Evolutionary conservation across 2,113 vertebrate species (phyloP).

Genomic region (Athene cunicularia): DNA sequence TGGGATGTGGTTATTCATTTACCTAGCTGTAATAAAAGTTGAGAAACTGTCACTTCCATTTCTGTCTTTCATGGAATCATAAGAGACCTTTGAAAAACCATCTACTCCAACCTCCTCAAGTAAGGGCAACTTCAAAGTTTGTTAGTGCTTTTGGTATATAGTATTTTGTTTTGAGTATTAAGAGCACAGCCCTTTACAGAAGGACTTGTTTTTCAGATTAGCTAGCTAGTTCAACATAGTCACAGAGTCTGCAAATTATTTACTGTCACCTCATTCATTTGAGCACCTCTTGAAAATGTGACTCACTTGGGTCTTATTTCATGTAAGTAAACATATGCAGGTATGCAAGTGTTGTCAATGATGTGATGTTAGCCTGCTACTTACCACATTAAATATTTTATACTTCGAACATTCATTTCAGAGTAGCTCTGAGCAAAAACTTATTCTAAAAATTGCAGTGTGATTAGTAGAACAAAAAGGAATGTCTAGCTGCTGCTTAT

Average conservation of each 20-base stretch:
- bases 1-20: slow-evolving; percentile 30
- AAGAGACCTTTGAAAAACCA: neutral
- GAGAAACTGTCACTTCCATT: slow-evolving; percentile 22
- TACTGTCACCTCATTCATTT: neutral
- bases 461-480: neutral
- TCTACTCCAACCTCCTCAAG: slow-evolving; percentile 1
- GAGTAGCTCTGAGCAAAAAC: neutral
- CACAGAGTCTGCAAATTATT: neutral
- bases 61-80: neutral
- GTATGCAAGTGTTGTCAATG: neutral
- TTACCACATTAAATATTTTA: neutral
- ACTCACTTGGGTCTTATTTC: neutral
- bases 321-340: neutral
- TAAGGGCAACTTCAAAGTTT: neutral
- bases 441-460: neutral
- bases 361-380: neutral
- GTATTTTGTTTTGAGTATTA: neutral
- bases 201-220: neutral
- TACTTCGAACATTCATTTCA: neutral
- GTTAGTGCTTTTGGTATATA: neutral
- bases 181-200: neutral
- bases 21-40: slow-evolving; percentile 34
- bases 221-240: neutral
- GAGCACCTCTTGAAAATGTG: neutral
- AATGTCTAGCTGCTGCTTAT: neutral